Conservation (phyloP, 1,140 invertebrate genomes). For the Drosophila miranda region DNA sequence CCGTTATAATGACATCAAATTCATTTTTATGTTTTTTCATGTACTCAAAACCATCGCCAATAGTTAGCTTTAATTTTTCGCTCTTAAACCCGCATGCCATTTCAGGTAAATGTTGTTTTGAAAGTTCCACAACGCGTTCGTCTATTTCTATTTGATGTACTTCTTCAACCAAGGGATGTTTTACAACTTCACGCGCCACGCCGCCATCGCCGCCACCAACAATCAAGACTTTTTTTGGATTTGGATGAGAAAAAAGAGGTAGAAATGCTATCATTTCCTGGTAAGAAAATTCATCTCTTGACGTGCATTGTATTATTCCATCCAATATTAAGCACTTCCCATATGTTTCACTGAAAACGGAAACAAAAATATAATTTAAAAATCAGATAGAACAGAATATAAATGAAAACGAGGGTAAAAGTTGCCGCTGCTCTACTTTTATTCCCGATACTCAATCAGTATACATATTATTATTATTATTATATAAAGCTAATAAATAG, state of each 20-base stretch:
- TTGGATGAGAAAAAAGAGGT: constrained; percentile 94
- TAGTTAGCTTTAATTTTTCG: constrained; percentile 91
- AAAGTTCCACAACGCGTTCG: constrained; percentile 93
- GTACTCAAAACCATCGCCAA: constrained; percentile 98
- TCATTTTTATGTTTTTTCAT: constrained; percentile 92
- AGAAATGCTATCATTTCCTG: constrained; percentile 99
- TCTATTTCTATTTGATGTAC: constrained; percentile 98
- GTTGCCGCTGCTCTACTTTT: too few relatives aligned
- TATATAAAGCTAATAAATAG: too few relatives aligned
- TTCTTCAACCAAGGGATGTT: constrained; percentile 94
- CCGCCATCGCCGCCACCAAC: constrained; percentile 97
- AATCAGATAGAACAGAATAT: background rate
- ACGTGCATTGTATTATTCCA: constrained; percentile 98
- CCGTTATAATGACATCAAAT: constrained; percentile 99
- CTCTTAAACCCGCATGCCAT: constrained; percentile 94
- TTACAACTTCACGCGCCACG: constrained; percentile 96
- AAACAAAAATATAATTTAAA: constrained; percentile 6
- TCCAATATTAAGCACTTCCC: constrained; percentile 96
- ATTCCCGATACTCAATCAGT: too few relatives aligned
- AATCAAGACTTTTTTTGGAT: constrained; percentile 96
- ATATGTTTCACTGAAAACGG: constrained; percentile 88
- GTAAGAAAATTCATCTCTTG: constrained; percentile 98
- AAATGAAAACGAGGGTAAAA: too few relatives aligned
- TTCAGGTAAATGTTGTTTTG: constrained; percentile 94
- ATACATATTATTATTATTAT: too few relatives aligned